These are phyloP conservation scores for Mercenaria mercenaria DNA, from an alignment of 1,140 invertebrate species.

Conservation along the genomic window DNA sequence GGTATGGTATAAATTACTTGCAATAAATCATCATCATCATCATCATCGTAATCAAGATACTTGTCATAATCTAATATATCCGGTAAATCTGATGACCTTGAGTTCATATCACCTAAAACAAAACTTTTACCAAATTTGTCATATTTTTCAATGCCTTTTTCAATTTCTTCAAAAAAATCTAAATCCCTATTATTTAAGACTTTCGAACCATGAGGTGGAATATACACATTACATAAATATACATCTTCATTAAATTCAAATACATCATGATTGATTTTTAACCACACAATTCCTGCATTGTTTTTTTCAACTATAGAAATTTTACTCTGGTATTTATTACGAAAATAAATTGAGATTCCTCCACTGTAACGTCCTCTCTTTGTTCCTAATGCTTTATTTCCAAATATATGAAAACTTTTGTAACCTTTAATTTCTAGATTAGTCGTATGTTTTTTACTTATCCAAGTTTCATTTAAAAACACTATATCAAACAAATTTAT, in stretches of 20 bases:
- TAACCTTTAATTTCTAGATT: conserved; percentile 19
- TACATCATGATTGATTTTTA: background rate
- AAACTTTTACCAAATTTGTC: background rate
- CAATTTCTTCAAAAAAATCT: background rate
- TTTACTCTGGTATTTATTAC: background rate
- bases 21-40: conserved; percentile 1
- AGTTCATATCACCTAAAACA: conserved; percentile 2
- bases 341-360: conserved; percentile 7
- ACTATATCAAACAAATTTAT: background rate
- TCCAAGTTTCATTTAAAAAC: conserved; percentile 32
- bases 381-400: background rate
- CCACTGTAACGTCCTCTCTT: background rate
- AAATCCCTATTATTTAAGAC: background rate
- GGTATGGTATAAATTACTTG: background rate
- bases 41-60: background rate
- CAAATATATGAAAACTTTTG: background rate
- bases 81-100: background rate
- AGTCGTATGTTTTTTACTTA: background rate
- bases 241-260: conserved; percentile 31
- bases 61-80: background rate
- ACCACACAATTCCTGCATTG: background rate
- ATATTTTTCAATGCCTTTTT: background rate
- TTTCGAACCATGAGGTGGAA: background rate
- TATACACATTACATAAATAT: background rate
- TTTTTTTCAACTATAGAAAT: background rate